phyloP scores from a whole-genome alignment of 35 echinoderm and acorn worm genomes.

The Ophioderma brevispina region DNA sequence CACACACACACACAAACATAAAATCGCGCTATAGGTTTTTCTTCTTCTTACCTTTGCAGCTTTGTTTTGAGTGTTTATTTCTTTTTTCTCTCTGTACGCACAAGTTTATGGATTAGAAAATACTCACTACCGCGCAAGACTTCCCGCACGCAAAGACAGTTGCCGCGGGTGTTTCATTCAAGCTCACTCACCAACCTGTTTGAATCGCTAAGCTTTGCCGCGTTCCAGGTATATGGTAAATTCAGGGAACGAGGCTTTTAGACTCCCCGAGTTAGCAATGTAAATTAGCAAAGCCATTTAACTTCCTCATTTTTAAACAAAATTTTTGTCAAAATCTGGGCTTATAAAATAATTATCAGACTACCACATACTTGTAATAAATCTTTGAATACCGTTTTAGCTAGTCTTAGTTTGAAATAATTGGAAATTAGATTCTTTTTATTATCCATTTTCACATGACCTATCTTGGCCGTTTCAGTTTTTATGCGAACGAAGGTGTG shows the following conservation, averaged over 20 bases:
- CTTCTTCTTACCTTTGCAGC: no score
- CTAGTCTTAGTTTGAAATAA: background rate
- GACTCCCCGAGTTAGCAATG: background rate
- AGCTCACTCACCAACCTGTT: background rate
- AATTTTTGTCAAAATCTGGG: background rate
- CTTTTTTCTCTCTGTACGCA: no score
- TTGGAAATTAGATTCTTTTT: background rate
- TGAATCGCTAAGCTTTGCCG: background rate
- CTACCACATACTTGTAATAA: background rate
- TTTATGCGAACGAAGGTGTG: background rate
- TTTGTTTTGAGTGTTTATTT: no score
- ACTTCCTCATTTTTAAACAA: background rate
- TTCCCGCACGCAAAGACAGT: no score
- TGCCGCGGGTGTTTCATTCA: no score
- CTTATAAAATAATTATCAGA: background rate
- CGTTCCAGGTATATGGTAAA: background rate
- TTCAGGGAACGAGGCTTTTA: background rate
- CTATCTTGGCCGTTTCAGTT: background rate
- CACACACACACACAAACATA: no score
- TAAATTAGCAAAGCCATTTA: slow-evolving; percentile 2
- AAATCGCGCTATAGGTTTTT: no score
- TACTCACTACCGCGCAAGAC: no score
- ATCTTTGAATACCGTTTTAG: background rate
- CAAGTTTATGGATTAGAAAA: no score
- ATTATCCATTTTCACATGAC: background rate